Conservation (phyloP, 1,140 invertebrate genomes). For the Nephila pilipes region DNA sequence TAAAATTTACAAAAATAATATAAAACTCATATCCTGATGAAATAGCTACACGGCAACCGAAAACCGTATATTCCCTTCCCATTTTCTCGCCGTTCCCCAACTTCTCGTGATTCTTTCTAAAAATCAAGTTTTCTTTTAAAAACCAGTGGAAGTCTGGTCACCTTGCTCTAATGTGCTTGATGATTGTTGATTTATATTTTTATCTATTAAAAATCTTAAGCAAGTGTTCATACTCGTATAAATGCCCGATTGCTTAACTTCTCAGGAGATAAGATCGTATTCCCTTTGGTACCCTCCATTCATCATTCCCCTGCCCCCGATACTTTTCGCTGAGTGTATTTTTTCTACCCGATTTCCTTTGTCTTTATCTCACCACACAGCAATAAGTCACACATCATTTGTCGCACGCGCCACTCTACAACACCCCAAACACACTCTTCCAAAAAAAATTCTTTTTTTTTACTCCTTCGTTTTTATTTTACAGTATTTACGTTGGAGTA, state of each 20-base stretch:
- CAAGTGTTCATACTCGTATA: too few species aligned
- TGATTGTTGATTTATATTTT: too few species aligned
- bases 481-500: not conserved
- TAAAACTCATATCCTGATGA: too few species aligned
- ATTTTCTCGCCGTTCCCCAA: too few species aligned
- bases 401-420: constrained; percentile 48
- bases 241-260: not conserved
- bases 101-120: too few species aligned
- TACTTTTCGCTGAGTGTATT: not conserved
- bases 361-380: not conserved
- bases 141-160: too few species aligned
- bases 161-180: too few species aligned
- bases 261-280: not conserved
- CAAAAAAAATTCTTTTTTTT: not conserved
- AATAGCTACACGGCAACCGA: too few species aligned
- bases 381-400: constrained; percentile 42
- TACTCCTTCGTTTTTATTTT: not conserved
- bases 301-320: not conserved
- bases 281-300: not conserved
- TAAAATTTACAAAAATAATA: too few species aligned
- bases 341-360: not conserved
- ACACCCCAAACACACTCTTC: not conserved
- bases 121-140: too few species aligned
- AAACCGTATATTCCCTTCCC: too few species aligned
- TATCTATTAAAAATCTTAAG: too few species aligned